Percentiles rank a stretch among this genome's conserved stretches.
Evolutionary conservation across 2,797 vertebrate genomes (phyloP).

Genomic region (Tragopan temminckii): DNA sequence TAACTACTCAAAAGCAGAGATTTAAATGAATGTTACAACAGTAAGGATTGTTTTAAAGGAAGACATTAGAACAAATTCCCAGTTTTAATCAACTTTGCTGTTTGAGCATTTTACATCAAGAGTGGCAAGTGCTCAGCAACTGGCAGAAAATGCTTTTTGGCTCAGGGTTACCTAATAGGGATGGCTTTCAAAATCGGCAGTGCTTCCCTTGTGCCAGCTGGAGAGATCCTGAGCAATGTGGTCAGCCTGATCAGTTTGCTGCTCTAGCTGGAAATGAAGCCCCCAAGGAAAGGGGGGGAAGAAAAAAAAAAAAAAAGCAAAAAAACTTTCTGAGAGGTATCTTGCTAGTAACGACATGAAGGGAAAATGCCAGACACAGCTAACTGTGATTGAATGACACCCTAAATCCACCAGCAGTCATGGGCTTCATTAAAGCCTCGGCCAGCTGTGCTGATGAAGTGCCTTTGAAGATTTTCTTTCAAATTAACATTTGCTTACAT

Average conservation of each 20-base stretch:
- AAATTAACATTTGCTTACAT: background rate
- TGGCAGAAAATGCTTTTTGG: background rate
- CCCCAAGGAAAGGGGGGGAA: background rate
- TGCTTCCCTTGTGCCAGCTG: background rate
- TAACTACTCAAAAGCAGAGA: background rate
- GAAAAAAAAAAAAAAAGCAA: accelerated
- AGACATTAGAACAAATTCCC: background rate
- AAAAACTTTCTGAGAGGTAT: background rate
- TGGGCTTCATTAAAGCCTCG: background rate
- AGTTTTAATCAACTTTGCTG: background rate
- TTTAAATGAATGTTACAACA: background rate
- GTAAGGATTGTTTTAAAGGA: background rate
- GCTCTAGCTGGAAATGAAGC: background rate
- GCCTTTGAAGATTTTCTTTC: constrained; percentile 2
- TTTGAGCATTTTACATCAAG: background rate
- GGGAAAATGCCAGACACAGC: background rate
- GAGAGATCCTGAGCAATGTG: background rate
- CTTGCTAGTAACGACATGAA: background rate
- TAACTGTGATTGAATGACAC: background rate
- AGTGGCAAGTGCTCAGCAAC: background rate
- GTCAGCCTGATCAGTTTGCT: background rate
- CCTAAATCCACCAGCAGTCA: background rate
- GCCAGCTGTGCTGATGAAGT: background rate
- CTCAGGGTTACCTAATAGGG: background rate
- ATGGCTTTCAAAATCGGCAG: background rate